Evolutionary conservation across 2,888 invertebrate genomes (phyloP).

Genomic region (Apoda limacodes): DNA sequence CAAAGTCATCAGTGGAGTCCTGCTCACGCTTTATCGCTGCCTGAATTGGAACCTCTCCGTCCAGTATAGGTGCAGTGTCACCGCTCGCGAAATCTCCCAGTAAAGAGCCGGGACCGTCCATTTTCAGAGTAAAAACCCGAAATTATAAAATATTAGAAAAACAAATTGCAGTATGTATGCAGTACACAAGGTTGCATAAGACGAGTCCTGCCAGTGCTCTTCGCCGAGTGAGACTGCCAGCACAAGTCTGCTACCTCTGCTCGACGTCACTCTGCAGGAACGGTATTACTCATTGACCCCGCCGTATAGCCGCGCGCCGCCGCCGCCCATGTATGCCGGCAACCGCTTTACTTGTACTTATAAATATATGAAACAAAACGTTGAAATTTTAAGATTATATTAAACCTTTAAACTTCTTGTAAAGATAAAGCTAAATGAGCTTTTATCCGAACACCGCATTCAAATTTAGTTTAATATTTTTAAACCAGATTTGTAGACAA

Average conservation of each 20-base stretch:
- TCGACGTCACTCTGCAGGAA: slow-evolving; percentile 58
- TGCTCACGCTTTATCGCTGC: slow-evolving; percentile 67
- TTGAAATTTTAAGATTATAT: no score
- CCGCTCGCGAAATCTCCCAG: slow-evolving; percentile 48
- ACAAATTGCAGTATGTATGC: slow-evolving; percentile 46
- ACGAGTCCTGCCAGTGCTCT: slow-evolving; percentile 51
- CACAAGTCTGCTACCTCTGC: no score
- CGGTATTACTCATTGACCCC: slow-evolving; percentile 60
- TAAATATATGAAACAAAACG: no score
- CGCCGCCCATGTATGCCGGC: slow-evolving; percentile 28
- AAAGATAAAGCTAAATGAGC: no score
- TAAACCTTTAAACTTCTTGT: no score
- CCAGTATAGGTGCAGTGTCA: slow-evolving; percentile 28
- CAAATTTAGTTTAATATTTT: no score
- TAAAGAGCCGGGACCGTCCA: slow-evolving; percentile 48
- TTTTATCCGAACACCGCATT: no score
- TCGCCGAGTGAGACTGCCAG: slow-evolving; percentile 52
- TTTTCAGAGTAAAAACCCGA: slow-evolving; percentile 28
- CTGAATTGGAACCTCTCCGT: slow-evolving; percentile 21
- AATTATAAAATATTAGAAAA: slow-evolving; percentile 21
- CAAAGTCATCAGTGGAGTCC: slow-evolving; percentile 81
- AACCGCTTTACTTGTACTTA: no score
- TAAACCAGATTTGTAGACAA: no score
- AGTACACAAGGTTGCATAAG: no score
- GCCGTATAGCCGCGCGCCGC: slow-evolving; percentile 25